Conservation (phyloP, 1,140 invertebrate genomes). For the Ylistrum balloti region DNA sequence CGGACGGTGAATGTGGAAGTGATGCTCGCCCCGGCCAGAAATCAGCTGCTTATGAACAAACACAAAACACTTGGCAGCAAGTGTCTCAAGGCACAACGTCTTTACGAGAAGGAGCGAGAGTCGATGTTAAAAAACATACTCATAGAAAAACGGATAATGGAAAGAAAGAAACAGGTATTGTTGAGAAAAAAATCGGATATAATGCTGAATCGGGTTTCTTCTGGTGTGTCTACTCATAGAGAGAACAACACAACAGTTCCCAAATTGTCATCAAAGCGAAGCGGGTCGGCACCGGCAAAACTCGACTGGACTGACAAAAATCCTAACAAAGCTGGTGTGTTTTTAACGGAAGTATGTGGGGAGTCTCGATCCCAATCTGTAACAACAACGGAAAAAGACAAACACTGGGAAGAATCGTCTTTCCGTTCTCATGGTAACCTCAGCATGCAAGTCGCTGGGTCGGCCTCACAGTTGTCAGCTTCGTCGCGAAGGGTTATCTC, state of each 20-base stretch:
- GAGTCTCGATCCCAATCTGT: neutral
- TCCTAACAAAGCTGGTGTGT: neutral
- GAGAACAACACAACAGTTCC: conserved; percentile 21
- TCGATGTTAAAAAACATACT: conserved; percentile 65
- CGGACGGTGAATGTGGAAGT: conserved; percentile 72
- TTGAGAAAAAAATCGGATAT: conserved; percentile 55
- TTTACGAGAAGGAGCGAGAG: conserved; percentile 65
- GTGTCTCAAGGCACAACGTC: conserved; percentile 59
- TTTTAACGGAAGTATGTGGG: neutral
- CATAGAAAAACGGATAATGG: conserved; percentile 66
- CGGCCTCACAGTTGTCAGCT: neutral
- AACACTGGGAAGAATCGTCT: neutral
- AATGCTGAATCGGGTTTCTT: neutral
- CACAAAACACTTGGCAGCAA: conserved; percentile 69
- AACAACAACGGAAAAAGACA: neutral
- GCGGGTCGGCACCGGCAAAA: conserved; percentile 48
- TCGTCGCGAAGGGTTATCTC: neutral
- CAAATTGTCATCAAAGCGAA: neutral
- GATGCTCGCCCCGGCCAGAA: conserved; percentile 66
- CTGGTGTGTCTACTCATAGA: neutral
- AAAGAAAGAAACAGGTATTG: conserved; percentile 59
- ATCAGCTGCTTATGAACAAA: conserved; percentile 70
- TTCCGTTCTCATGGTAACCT: neutral
- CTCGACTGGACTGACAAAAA: neutral
- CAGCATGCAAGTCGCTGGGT: neutral